phyloP scores from a whole-genome alignment of 2,888 invertebrate species.

The Spatulosminthurus flaviceps region DNA sequence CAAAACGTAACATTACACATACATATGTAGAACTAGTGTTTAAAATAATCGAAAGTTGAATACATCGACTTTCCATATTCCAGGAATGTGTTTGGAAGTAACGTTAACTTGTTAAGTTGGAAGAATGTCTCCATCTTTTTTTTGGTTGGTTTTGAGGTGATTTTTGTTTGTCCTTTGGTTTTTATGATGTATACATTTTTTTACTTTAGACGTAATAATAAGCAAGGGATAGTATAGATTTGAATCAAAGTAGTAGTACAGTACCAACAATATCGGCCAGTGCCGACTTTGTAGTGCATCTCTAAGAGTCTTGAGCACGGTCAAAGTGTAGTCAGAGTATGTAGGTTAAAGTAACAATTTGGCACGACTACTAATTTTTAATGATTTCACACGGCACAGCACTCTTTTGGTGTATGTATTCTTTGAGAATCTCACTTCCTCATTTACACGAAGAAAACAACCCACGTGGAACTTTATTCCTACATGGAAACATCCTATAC shows the following conservation, averaged over 20 bases:
- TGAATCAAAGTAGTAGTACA: not conserved
- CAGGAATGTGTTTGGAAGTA: slow-evolving; percentile 33
- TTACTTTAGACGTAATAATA: not conserved
- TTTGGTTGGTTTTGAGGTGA: not conserved
- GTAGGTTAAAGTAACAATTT: not conserved
- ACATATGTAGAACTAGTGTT: not conserved
- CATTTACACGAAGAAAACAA: not conserved
- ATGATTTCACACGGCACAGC: not conserved
- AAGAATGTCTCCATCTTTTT: slow-evolving; percentile 19
- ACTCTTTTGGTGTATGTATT: not conserved
- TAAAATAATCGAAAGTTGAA: slow-evolving; percentile 20
- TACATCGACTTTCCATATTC: not conserved
- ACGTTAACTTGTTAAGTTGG: slow-evolving; percentile 21
- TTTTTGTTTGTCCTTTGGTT: not conserved
- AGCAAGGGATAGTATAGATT: not conserved
- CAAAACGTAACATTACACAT: not conserved
- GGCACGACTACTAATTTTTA: slow-evolving; percentile 16
- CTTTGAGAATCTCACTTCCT: not conserved
- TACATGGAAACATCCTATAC: not conserved
- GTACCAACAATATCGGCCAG: not conserved
- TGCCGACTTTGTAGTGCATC: not conserved
- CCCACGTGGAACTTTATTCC: not conserved
- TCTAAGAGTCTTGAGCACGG: slow-evolving; percentile 4
- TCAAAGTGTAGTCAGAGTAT: not conserved
- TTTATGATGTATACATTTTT: not conserved